Conservation (phyloP, 1,140 invertebrate genomes). For the Cotesia chilonis region DNA sequence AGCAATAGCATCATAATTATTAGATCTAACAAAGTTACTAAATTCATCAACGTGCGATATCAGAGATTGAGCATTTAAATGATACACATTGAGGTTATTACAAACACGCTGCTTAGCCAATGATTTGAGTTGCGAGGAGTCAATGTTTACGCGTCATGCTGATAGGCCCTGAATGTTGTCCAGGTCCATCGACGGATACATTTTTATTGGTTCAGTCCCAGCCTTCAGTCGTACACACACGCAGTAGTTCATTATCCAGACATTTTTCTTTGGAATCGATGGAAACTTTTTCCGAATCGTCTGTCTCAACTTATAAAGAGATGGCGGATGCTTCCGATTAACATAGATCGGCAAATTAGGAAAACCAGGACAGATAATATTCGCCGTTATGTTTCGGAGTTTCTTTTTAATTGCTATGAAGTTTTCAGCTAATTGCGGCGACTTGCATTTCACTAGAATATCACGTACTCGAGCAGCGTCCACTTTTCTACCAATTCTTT, state of each 20-base stretch:
- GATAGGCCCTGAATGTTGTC: neutral
- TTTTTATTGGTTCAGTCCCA: neutral
- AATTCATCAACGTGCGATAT: constrained; percentile 23
- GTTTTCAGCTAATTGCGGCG: neutral
- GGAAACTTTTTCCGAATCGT: neutral
- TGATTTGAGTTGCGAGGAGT: neutral
- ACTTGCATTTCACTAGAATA: constrained; percentile 3
- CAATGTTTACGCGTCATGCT: neutral
- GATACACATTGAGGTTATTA: neutral
- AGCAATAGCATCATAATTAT: constrained; percentile 29
- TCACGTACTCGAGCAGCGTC: neutral
- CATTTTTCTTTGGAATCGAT: neutral
- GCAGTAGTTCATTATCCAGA: neutral
- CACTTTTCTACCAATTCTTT: neutral
- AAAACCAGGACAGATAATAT: neutral
- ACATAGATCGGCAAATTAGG: neutral
- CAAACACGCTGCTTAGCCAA: neutral
- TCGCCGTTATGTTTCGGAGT: neutral
- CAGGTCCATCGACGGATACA: neutral
- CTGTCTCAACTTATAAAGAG: neutral
- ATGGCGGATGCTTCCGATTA: neutral
- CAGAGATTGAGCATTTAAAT: constrained; percentile 27
- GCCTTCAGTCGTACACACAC: too few relatives aligned
- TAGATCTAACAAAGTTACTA: constrained; percentile 14
- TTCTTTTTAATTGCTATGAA: constrained; percentile 11